Evolutionary conservation across 2,797 vertebrate species (phyloP), one percentile per base, ranked within the genome.

Genomic region (Phataginus tetradactyla): DNA sequence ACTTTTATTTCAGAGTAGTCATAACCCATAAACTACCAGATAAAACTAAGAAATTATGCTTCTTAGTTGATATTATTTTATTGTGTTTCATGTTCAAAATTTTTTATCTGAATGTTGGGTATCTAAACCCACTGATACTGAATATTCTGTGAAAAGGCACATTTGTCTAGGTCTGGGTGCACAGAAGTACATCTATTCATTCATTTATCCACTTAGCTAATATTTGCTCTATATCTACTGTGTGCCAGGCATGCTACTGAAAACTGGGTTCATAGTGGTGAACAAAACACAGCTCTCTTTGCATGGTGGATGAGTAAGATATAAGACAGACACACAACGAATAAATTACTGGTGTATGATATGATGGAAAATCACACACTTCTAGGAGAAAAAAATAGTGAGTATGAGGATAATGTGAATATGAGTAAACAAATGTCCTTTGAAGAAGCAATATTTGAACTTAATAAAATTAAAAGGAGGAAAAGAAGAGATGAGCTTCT

Each of bases 11-110:
- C 53, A 64, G 15, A 69, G 12, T 63, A 86, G 66, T 64, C 32
- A n/a, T 53, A 77, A 83, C 15, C 57, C 29, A 72, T 74, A 71
- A 63, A 77, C 83, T 68, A 69, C 8, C 17, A 90, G 17, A 49
- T 25, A 83, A 96, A 90, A 61, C 85, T 80, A 80, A 64, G 21
- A 93, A 92, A 69, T 72, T 69, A 13, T 96, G 32, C 59, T 63
- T 91, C 61, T 75, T 79, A 86, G 9, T 49, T 95, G 74, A 59
- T 75, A 88, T 27, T 79, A 11, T 85, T 90, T 94, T 5, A 18
- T 11, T 59, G 11, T 69, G 14, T 23, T 83, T 87, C 49, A 57
- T 63, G 10, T 79, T 57, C 14, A 72, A 59, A n/a, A 64, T 57
- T 49, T 27, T 29, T 51, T 64, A 53, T 84, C 18, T 49, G 2